Evolutionary conservation across 2,888 invertebrate genomes (phyloP).

Genomic region (Tipula helvola): DNA sequence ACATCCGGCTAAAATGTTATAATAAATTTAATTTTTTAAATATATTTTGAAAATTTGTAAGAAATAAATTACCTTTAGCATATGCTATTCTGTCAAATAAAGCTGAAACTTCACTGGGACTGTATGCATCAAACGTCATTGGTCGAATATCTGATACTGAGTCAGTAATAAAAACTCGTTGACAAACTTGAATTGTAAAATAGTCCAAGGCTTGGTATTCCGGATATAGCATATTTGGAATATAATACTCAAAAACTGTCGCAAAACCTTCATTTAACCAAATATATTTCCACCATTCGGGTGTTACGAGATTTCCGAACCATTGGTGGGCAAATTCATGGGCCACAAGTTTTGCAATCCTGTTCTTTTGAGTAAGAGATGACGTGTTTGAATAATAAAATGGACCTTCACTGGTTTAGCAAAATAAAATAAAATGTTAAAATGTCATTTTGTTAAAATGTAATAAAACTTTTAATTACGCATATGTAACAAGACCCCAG

Average conservation of each 20-base stretch:
- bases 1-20: not conserved
- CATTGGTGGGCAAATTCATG: constrained; percentile 41
- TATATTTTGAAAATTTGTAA: too few relatives aligned
- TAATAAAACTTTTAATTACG: not conserved
- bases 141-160: constrained; percentile 64
- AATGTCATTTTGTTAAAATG: not conserved
- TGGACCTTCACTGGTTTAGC: not conserved
- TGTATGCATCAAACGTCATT: constrained; percentile 67
- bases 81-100: constrained; percentile 81
- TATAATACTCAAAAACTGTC: constrained; percentile 51
- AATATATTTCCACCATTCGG: constrained; percentile 38
- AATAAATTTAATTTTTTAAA: too few relatives aligned
- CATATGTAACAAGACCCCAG: constrained; percentile 71
- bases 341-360: constrained; percentile 20
- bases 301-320: constrained; percentile 33
- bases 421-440: not conserved
- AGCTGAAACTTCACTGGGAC: constrained; percentile 69
- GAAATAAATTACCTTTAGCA: constrained; percentile 49
- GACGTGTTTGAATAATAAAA: not conserved
- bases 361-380: not conserved
- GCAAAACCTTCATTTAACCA: constrained; percentile 60
- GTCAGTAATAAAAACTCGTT: constrained; percentile 58
- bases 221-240: constrained; percentile 40
- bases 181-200: constrained; percentile 60
- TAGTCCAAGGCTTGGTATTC: constrained; percentile 63